These are phyloP conservation scores for Podargus strigoides DNA, from an alignment of 2,797 vertebrate species.

Conservation along the genomic window DNA sequence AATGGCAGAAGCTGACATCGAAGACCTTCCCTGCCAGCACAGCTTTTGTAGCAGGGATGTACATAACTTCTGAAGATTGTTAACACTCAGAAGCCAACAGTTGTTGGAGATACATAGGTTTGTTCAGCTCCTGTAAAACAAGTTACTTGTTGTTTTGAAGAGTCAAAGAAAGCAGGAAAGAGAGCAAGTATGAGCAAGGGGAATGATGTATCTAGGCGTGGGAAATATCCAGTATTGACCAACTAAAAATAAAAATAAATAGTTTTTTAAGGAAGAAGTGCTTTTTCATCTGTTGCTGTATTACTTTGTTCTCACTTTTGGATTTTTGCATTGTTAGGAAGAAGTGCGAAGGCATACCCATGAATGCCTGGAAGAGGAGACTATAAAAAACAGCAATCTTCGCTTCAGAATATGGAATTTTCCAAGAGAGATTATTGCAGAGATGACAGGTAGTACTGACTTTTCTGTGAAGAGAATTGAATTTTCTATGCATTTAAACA, in stretches of 20 bases:
- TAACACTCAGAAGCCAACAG: background rate
- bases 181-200: background rate
- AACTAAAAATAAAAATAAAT: background rate
- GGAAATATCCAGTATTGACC: background rate
- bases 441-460: constrained; percentile 73
- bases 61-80: background rate
- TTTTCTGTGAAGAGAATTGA: background rate
- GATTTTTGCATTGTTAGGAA: constrained; percentile 69
- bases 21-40: background rate
- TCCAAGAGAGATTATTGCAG: constrained; percentile 58
- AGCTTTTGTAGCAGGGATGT: background rate
- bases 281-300: background rate
- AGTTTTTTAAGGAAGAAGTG: background rate
- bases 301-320: background rate
- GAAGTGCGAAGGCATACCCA: constrained; percentile 67
- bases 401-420: constrained; percentile 65
- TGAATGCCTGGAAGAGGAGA: constrained; percentile 83
- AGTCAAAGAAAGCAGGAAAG: background rate
- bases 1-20: background rate
- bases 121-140: background rate
- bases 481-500: background rate
- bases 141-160: background rate
- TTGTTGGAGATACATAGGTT: background rate
- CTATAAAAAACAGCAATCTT: constrained; percentile 81
- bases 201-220: background rate